A percentile compares a stretch with the other conserved stretches of the same genome.
Evolutionary conservation across 2,888 invertebrate genomes (phyloP).

Genomic region (Nemotelus pantherinus): DNA sequence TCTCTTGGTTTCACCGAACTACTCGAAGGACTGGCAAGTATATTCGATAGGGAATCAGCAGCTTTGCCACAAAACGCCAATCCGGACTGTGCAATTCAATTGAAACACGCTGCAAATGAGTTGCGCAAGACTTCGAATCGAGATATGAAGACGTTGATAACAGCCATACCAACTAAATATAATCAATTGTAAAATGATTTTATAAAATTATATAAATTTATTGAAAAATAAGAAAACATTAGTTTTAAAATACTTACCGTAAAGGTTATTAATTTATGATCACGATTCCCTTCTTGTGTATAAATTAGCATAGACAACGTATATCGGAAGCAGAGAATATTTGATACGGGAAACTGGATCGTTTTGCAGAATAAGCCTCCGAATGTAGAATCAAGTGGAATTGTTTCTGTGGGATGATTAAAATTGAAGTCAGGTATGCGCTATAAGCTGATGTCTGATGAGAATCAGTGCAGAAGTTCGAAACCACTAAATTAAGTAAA

Average conservation of each 20-base stretch:
- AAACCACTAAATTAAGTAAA: no score
- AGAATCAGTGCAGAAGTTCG: no score
- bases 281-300: no score
- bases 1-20: constrained; percentile 91
- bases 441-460: no score
- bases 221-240: not conserved
- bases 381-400: no score
- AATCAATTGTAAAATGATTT: constrained; percentile 37
- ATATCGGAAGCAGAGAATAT: no score
- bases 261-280: no score
- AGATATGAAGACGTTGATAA: constrained; percentile 62
- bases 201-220: constrained; percentile 9
- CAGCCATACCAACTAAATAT: constrained; percentile 57
- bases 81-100: constrained; percentile 87
- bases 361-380: no score
- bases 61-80: constrained; percentile 77
- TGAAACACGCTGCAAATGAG: constrained; percentile 87
- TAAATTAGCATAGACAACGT: no score
- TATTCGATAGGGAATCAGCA: constrained; percentile 89
- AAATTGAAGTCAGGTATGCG: no score
- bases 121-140: constrained; percentile 76
- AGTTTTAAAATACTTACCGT: not conserved
- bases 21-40: constrained; percentile 83
- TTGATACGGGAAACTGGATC: no score
- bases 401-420: no score